Evolutionary conservation across 2,797 vertebrate genomes (phyloP).

Genomic region (Molossus alvarezi): DNA sequence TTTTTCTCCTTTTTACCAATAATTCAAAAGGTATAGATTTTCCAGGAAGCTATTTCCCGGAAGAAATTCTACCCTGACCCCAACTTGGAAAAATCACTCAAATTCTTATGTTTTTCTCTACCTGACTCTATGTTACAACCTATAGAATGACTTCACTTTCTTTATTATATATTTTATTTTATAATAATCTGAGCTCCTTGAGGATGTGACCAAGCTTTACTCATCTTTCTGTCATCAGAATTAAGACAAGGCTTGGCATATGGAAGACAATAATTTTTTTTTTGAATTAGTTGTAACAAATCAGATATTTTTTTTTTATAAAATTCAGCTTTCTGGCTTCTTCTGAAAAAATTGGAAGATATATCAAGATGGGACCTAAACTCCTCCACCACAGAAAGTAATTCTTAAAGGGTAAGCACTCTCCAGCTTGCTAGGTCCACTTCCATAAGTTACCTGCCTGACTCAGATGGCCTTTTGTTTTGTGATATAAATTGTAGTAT

Average conservation of each 20-base stretch:
- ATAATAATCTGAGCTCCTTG: not conserved
- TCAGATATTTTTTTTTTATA: not conserved
- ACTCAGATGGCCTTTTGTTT: not conserved
- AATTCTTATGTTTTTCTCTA: not conserved
- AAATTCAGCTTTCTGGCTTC: not conserved
- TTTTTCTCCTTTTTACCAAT: not conserved
- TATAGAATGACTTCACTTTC: not conserved
- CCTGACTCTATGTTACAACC: not conserved
- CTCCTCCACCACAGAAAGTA: not conserved
- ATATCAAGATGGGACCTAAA: not conserved
- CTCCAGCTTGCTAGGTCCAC: not conserved
- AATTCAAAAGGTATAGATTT: not conserved
- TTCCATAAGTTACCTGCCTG: not conserved
- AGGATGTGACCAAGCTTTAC: not conserved
- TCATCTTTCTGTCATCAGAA: not conserved
- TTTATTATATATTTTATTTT: not conserved
- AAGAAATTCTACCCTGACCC: not conserved
- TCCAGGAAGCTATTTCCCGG: not conserved
- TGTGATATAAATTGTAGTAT: not conserved
- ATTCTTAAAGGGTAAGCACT: not conserved
- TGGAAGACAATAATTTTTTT: not conserved
- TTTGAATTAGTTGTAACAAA: not conserved
- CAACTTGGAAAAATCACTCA: not conserved
- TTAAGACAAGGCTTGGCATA: not conserved
- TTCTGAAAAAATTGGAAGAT: constrained; percentile 28